Evolutionary conservation across 1,140 invertebrate species (phyloP), one percentile per base, ranked within the genome.

Genomic region (Mya arenaria): DNA sequence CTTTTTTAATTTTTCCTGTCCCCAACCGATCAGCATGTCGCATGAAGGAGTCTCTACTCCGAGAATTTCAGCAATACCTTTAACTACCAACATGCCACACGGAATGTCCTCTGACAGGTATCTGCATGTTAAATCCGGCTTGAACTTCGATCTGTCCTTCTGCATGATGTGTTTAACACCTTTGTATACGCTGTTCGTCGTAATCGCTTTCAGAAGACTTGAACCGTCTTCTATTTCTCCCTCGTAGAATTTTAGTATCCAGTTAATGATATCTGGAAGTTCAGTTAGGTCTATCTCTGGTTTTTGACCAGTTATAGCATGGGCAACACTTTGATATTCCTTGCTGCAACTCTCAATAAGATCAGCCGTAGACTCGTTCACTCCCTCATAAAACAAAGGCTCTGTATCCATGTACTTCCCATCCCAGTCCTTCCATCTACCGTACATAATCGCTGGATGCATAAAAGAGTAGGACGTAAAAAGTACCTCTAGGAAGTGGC

Each of bases 341-440:
- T 88, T 83, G 74, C 88, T 90, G 28, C 88, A 83, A 6, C 44
- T 68, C 15, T 72, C 66, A 17, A 90, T 28, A 1, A 88, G 28
- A 15, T 84, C 74, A 0, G 84, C 88, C 0, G 84, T 85, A 5
- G 79, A 73, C 48, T 87, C 84, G 37, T 84, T 79, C 6, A 91
- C 52, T 8, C 79, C 87, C 41, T 90, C 84, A 63, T 90, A 91
- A 55, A 90, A 89, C 4, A 88, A 73, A 1, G 89, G 89, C 48
- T 77, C 80, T 36, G 85, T 63, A 0, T 65, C n/a, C 3, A 91
- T n/a, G 1, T 86, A 75, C 69, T 90, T 86, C 15, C 86, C 85
- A 78, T 91, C 83, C 90, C 90, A 91, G 62, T 89, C 84, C 25
- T 84, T 85, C 89, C 89, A 91, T 10, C 82, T 82, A 4, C 85